phyloP scores from a whole-genome alignment of 2,797 vertebrate species.

The Coregonus ussuriensis region DNA sequence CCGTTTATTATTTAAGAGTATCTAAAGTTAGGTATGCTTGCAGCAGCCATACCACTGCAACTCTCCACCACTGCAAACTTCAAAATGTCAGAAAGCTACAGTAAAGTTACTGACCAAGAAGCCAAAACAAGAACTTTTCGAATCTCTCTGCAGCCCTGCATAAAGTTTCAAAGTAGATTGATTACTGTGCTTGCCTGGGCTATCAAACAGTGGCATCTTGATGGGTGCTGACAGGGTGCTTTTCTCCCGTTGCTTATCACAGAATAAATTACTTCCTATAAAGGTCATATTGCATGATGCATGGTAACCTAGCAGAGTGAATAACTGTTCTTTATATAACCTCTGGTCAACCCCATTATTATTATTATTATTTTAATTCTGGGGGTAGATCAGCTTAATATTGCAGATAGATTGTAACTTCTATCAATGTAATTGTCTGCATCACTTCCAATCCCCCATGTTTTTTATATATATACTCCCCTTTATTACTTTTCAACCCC shows the following conservation, averaged over 20 bases:
- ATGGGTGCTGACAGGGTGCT: slow-evolving; percentile 57
- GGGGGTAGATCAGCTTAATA: too few species aligned
- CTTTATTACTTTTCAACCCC: too few species aligned
- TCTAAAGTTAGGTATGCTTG: too few species aligned
- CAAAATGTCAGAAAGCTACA: background rate
- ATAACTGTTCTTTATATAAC: slow-evolving; percentile 52
- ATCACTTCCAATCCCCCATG: too few species aligned
- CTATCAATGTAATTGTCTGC: too few species aligned
- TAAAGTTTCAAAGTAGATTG: slow-evolving; percentile 46
- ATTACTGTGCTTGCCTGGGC: slow-evolving; percentile 49
- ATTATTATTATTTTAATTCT: too few species aligned
- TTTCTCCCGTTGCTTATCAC: slow-evolving; percentile 50
- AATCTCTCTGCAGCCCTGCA: slow-evolving; percentile 41
- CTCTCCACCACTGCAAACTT: too few species aligned
- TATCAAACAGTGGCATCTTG: slow-evolving; percentile 54
- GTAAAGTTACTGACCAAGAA: background rate
- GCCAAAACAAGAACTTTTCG: slow-evolving; percentile 33
- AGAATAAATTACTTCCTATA: slow-evolving; percentile 53
- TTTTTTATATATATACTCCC: too few species aligned
- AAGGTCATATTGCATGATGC: slow-evolving; percentile 56
- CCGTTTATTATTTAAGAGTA: too few species aligned
- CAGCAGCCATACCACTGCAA: too few species aligned
- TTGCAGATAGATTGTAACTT: too few species aligned
- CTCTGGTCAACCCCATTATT: slow-evolving; percentile 26
- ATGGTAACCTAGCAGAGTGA: slow-evolving; percentile 53